Evolutionary conservation across 2,797 vertebrate genomes (phyloP), one percentile per base, ranked within the genome.

Genomic region (Thaleichthys pacificus): DNA sequence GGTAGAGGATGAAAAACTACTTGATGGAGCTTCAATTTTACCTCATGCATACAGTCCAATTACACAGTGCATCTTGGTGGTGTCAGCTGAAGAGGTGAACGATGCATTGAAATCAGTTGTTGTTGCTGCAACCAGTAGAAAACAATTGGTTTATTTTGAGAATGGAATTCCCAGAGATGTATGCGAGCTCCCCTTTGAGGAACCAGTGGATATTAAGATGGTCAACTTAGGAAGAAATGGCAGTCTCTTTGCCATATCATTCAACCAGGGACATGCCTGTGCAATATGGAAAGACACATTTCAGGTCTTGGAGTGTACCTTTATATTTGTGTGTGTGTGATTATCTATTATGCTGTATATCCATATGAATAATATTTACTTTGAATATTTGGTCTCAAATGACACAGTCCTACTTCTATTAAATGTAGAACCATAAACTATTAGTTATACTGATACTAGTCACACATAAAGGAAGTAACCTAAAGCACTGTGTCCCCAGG

Each of bases 61-160:
- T 57, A 85, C 95, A 0, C 87, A 70, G n/a, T 94, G 91, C 79
- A 73, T 95, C 72, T 66, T 79, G 2, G 69, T 97, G 58, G 90
- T 91, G 61, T 89, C 89, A 5, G 87, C 84, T 1, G 82, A 93
- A 30, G 75, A 82, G 6, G 24, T 69, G 6, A 86, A 85, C 0
- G 80, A 80, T 4, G 85, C 79, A 7, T 83, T 95, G 74, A 88
- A 38, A 73, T 89, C 91, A 12, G 86, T 90, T 0, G 87, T 94
- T 70, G 83, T 96, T 8, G 93, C 88, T 9, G 79, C 93, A 28
- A 98, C 96, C 0, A 89, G 74, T 71, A 92, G 86, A 66, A 94
- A 91, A 70, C 97, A 98, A 62, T 90, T 99, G 8, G 86, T 99
- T 81, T 91, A 88, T 77, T 95, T 98, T 82, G 93, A 95, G 80